Base-by-base conservation (phyloP, 2,888 invertebrate genomes). In the Idaea dimidiata region DNA sequence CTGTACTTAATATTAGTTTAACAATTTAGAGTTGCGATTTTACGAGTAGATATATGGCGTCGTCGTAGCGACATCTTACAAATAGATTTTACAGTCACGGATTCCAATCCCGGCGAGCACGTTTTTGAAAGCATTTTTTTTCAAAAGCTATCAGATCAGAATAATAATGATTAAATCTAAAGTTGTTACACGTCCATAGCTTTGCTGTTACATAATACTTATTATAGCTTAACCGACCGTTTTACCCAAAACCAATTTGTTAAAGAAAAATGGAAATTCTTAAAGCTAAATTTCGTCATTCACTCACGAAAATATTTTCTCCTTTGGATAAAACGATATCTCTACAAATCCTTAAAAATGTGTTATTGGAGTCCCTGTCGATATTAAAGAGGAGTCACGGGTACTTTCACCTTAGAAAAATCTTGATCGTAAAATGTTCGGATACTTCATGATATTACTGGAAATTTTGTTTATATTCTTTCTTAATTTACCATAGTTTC, bases 321-420 rank as follows among this genome's bases (percentile, higher is more conserved):
- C 75, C 74, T 77, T 73, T 71, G 72, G 71, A 83, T 80, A 82
- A 82, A 84, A 81, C 78, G 81, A 78, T 80, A 75, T 73, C 69
- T 75, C 76, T 78, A 72, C 79, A 83, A 82, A 86, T 84, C 84
- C 83, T 82, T 80, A 83, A 86, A 83, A 82, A 84, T 84, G 78
- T 81, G 78, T 82, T 83, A 84, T 86, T 80, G 77, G 79, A 77
- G 71, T 73, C 70, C 69, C 64, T 54, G 67, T 72, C 72, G 73
- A 79, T 81, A 78, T 81, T 76, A 77, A 69, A 72, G 64, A 56
- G 66, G 68, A 76, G 76, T 76, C 76, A 72, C 73, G 73, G 69
- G 67, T 74, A 67, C 53, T 61, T 62, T 16, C 68, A 70, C 72
- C 67, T 65, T 64, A 55, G 58, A 58, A 66, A 70, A 70, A 68